A percentile compares a stretch with the other conserved stretches of the same genome.
These are phyloP conservation scores for Drosophila pullipes DNA, from an alignment of 2,888 invertebrate species.

Conservation along the genomic window DNA sequence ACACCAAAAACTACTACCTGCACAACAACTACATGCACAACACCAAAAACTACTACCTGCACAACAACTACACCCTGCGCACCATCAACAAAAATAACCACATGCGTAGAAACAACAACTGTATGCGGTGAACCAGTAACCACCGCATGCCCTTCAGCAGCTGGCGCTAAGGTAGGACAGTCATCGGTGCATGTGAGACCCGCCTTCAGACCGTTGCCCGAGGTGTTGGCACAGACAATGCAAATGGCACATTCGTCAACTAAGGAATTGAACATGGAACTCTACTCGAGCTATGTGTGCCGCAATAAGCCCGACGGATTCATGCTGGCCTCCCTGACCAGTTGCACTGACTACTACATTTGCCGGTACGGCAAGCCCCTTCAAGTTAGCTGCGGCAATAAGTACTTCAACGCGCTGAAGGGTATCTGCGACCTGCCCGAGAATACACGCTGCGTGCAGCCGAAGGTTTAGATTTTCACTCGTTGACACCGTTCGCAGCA, in stretches of 20 bases:
- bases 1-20: conserved; percentile 1
- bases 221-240: conserved; percentile 6
- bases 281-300: conserved; percentile 70
- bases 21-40: not conserved
- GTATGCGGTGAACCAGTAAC: conserved; percentile 10
- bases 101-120: conserved; percentile 5
- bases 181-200: conserved; percentile 51
- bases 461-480: conserved; percentile 28
- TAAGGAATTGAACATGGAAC: conserved; percentile 48
- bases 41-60: not conserved
- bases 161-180: conserved; percentile 22
- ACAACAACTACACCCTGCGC: conserved; percentile 9
- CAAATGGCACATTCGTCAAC: conserved; percentile 9
- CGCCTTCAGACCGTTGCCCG: conserved; percentile 37
- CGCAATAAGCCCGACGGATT: conserved; percentile 76
- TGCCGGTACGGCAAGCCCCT: conserved; percentile 72
- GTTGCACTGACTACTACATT: conserved; percentile 78
- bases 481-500: conserved; percentile 6
- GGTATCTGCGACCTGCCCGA: conserved; percentile 81
- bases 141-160: not conserved
- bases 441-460: conserved; percentile 74
- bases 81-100: conserved; percentile 1
- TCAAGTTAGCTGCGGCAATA: conserved; percentile 69
- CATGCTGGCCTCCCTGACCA: conserved; percentile 75
- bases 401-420: conserved; percentile 77